Conservation (phyloP, 1,140 invertebrate genomes). For the Diachasma alloeum region DNA sequence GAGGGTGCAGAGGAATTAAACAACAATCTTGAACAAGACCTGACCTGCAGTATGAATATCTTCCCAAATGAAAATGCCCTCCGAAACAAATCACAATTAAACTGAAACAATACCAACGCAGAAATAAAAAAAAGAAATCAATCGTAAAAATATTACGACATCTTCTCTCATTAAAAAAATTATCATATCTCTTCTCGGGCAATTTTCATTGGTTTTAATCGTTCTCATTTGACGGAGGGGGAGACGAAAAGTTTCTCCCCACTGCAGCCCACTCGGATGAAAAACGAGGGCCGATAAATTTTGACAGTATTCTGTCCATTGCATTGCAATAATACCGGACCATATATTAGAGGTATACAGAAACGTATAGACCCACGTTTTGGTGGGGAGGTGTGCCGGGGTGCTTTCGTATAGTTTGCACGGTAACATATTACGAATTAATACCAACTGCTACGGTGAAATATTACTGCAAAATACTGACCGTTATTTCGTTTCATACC, state of each 20-base stretch:
- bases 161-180: too few relatives aligned
- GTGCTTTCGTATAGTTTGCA: constrained; percentile 63
- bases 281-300: constrained; percentile 67
- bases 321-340: constrained; percentile 66
- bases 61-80: too few relatives aligned
- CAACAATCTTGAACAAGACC: not conserved
- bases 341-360: constrained; percentile 62
- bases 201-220: constrained; percentile 33
- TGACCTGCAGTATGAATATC: not conserved
- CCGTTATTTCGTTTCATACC: constrained; percentile 56
- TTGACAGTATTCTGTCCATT: constrained; percentile 68
- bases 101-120: not conserved
- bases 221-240: constrained; percentile 61
- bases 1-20: not conserved
- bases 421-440: constrained; percentile 67
- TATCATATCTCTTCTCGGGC: too few relatives aligned
- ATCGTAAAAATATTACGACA: not conserved
- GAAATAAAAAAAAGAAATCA: constrained; percentile 8
- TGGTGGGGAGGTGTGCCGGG: constrained; percentile 24
- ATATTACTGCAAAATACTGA: constrained; percentile 67
- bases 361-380: constrained; percentile 6
- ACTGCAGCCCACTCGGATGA: constrained; percentile 41
- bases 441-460: constrained; percentile 67
- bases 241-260: not conserved
- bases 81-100: not conserved